phyloP scores from a whole-genome alignment of 92 coral and sea anemone species.

The Heteractis magnifica region DNA sequence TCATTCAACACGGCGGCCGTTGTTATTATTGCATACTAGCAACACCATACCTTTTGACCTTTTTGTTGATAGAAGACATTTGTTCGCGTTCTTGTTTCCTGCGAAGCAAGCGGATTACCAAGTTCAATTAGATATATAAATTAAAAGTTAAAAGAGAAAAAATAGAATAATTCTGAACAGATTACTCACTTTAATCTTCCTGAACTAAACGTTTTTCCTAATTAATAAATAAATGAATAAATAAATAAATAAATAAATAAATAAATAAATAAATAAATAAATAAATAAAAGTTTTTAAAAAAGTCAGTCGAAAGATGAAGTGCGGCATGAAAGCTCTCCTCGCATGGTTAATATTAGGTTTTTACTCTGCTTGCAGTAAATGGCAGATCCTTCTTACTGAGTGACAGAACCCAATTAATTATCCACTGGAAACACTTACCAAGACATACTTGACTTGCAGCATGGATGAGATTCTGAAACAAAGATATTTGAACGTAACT shows the following conservation, averaged over 20 bases:
- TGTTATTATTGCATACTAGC: no score
- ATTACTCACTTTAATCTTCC: constrained; percentile 34
- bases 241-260: neutral
- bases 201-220: constrained; percentile 34
- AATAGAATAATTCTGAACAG: neutral
- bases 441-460: constrained; percentile 44
- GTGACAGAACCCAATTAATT: neutral
- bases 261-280: neutral
- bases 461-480: constrained; percentile 72
- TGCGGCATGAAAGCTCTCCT: no score
- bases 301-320: no score
- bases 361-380: no score
- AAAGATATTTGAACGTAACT: neutral
- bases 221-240: neutral
- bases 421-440: constrained; percentile 31
- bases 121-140: neutral
- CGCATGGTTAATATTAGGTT: no score
- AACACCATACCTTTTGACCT: constrained; percentile 57
- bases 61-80: constrained; percentile 65
- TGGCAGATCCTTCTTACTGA: neutral
- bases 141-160: neutral
- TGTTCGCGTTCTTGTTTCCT: constrained; percentile 76
- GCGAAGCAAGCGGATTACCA: neutral
- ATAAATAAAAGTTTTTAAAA: no score
- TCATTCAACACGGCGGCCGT: no score